Evolutionary conservation across 2,797 vertebrate species (phyloP).

Genomic region (Chiropotes sagulatus): DNA sequence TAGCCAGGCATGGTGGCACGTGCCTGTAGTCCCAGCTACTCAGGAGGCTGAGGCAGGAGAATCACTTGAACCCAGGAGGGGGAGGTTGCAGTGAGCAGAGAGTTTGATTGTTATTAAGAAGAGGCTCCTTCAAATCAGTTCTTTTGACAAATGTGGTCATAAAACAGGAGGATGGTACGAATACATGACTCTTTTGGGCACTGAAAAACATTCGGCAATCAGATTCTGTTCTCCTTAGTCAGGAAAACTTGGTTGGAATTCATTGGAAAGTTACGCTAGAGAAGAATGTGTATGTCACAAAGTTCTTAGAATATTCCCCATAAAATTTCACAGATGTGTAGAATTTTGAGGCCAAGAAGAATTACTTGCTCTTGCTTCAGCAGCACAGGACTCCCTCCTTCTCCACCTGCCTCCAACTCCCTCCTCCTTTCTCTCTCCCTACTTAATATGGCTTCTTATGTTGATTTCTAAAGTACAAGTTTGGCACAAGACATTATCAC

Average conservation of each 20-base stretch:
- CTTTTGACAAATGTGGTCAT: neutral
- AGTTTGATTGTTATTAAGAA: conserved; percentile 18
- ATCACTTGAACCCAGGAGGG: too few species aligned
- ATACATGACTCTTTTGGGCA: neutral
- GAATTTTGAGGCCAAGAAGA: conserved; percentile 66
- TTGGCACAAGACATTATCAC: neutral
- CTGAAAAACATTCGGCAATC: conserved; percentile 3
- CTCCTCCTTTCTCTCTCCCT: conserved; percentile 35
- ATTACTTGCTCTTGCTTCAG: conserved; percentile 21
- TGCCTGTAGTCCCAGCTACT: too few species aligned
- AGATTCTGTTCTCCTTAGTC: conserved; percentile 48
- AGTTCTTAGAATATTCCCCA: conserved; percentile 79
- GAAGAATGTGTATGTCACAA: conserved; percentile 65
- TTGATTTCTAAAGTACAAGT: conserved; percentile 48
- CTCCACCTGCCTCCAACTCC: conserved; percentile 35
- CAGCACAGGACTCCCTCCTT: neutral
- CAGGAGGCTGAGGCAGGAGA: too few species aligned
- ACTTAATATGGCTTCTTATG: conserved; percentile 27
- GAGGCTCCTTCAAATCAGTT: neutral
- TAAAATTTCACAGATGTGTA: conserved; percentile 71
- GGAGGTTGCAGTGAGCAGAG: neutral
- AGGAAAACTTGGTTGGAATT: conserved; percentile 48
- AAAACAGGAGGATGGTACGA: neutral
- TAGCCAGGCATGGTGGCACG: too few species aligned
- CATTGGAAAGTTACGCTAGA: conserved; percentile 56